Base-by-base conservation (phyloP, 2,797 vertebrate genomes). In the Taenioides sp. region DNA sequence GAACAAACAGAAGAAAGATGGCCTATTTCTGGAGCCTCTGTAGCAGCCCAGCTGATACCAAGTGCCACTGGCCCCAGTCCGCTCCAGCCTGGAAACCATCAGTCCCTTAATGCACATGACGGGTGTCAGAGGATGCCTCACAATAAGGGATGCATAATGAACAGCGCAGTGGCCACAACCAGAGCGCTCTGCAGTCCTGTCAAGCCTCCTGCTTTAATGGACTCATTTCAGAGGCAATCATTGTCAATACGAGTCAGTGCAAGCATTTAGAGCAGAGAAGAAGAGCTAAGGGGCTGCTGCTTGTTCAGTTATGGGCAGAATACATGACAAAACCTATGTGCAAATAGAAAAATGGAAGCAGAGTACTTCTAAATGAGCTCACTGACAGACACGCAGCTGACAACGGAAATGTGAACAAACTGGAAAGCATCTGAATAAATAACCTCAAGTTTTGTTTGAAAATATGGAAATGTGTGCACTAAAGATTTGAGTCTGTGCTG, bases 171-270 rank as follows among this genome's bases (percentile, higher is more conserved):
- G 74, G 74, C 66, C 69, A 74, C 84, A 77, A 83, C 71, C 76
- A 84, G 78, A 77, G 77, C 47, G 70, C 81, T 79, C 69, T 76
- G 77, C 82, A 78, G 82, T 87, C 93, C 92, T 95, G 93, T 96
- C 95, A 94, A 91, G 93, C 88, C 84, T 84, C 90, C 90, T 87
- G 91, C 92, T 91, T 94, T 97, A 96, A 98, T 95, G 90, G 94
- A 93, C 94, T 95, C 93, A 95, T 97, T 95, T 95, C 92, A 88
- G 91, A 92, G 91, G 95, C 95, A 95, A 97, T 98, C 95, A 97
- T 95, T 96, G 95, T 95, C 96, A 95, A 95, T 95, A 95, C 92
- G 94, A 95, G 93, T 92, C 92, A 92, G 90, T 77, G 82, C 86
- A 86, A 90, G 93, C 92, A 88, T 93, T 92, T 86, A 92, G 82